Conservation (phyloP, 2,113 vertebrate genomes). For the Gopherus flavomarginatus region DNA sequence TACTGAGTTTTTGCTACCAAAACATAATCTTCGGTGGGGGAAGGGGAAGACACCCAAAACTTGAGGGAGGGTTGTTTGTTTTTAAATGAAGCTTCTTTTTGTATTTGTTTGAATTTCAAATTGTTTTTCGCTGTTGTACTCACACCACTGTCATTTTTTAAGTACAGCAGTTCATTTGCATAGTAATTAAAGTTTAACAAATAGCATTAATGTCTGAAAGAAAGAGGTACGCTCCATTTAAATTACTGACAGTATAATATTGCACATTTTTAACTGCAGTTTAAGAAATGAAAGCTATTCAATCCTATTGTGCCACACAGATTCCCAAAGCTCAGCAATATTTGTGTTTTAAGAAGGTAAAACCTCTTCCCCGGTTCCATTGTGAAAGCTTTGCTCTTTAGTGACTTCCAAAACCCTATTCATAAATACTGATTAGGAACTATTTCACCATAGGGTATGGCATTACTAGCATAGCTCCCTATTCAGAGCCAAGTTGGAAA, state of each 20-base stretch:
- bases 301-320: conserved; percentile 33
- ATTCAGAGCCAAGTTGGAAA: conserved; percentile 64
- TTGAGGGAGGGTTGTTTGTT: neutral
- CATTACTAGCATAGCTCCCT: conserved; percentile 50
- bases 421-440: conserved; percentile 81
- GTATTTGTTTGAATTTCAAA: conserved; percentile 67
- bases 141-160: conserved; percentile 59
- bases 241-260: conserved; percentile 74
- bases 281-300: conserved; percentile 66
- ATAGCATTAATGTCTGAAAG: conserved; percentile 75
- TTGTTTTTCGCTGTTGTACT: conserved; percentile 56
- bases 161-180: conserved; percentile 75
- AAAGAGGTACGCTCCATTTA: conserved; percentile 74
- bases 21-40: conserved; percentile 19
- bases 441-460: conserved; percentile 70
- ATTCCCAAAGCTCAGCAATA: conserved; percentile 66
- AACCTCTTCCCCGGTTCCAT: conserved; percentile 29
- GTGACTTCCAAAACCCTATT: conserved; percentile 77
- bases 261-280: conserved; percentile 71
- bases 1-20: conserved; percentile 18
- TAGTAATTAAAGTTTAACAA: conserved; percentile 82
- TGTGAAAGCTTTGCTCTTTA: conserved; percentile 64
- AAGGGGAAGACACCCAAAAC: neutral
- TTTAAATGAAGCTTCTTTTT: conserved; percentile 23
- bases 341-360: conserved; percentile 71